Conservation (phyloP, 2,797 vertebrate genomes). For the Chloroceryle amazona region DNA sequence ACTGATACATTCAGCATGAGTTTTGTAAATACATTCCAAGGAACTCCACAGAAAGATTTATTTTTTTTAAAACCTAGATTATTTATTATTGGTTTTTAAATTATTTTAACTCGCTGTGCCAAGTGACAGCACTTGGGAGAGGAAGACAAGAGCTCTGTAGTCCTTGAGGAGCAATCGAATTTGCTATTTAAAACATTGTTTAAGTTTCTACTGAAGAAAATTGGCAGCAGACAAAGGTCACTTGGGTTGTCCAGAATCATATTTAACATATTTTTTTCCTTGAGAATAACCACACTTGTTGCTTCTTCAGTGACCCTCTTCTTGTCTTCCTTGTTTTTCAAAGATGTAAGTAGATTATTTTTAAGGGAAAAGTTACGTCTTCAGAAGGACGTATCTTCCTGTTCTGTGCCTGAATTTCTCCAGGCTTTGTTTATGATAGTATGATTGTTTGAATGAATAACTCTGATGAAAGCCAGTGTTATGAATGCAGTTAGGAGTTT, state of each 20-base stretch:
- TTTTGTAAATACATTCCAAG: slow-evolving; percentile 8
- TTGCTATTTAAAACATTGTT: slow-evolving; percentile 41
- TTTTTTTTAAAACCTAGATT: not conserved
- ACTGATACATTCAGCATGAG: not conserved
- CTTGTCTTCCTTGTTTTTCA: not conserved
- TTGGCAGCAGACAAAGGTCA: slow-evolving; percentile 33
- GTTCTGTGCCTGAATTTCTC: not conserved
- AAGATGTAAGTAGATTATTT: slow-evolving; percentile 32
- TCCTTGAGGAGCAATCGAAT: slow-evolving; percentile 11
- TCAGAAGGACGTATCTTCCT: not conserved
- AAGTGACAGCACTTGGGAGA: slow-evolving; percentile 18
- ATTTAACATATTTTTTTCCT: slow-evolving; percentile 16
- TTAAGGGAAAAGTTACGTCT: slow-evolving; percentile 17
- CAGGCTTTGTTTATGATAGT: slow-evolving; percentile 1
- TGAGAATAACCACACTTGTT: slow-evolving; percentile 36
- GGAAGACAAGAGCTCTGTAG: not conserved
- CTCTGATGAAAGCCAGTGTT: not conserved
- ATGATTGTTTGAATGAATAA: not conserved
- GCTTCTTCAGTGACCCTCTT: slow-evolving; percentile 31
- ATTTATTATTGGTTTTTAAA: slow-evolving; percentile 16
- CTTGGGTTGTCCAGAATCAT: slow-evolving; percentile 37
- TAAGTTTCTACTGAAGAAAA: slow-evolving; percentile 42
- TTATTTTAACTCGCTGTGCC: not conserved
- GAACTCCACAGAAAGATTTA: not conserved
- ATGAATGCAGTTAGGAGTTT: not conserved